These are phyloP conservation scores for Ceratosolen fusciceps DNA, from an alignment of 1,140 invertebrate genomes.

Conservation along the genomic window DNA sequence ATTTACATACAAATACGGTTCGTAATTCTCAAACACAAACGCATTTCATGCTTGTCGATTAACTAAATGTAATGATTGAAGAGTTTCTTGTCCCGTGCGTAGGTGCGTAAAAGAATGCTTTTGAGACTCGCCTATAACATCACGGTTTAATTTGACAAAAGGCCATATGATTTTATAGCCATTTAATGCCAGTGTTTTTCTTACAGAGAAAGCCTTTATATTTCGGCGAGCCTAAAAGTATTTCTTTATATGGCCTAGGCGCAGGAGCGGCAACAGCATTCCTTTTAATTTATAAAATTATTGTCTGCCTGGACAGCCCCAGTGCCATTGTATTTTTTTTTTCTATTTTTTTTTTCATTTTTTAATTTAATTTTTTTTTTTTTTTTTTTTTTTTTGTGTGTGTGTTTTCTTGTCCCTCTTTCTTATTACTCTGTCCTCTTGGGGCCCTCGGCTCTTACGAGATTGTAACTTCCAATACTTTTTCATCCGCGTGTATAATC, in stretches of 20 bases:
- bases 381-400: too few relatives aligned
- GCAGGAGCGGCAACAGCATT: not conserved
- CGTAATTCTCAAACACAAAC: not conserved
- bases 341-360: too few relatives aligned
- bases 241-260: not conserved
- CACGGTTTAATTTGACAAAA: constrained; percentile 13
- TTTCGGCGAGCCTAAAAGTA: constrained; percentile 2
- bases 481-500: not conserved
- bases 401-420: too few relatives aligned
- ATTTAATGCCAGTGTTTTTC: constrained; percentile 1
- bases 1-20: not conserved
- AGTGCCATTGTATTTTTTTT: too few relatives aligned
- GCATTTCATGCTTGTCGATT: not conserved
- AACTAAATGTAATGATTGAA: constrained; percentile 6
- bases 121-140: not conserved
- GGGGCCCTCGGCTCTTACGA: too few relatives aligned
- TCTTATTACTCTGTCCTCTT: too few relatives aligned
- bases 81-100: not conserved
- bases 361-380: too few relatives aligned
- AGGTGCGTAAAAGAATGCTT: not conserved
- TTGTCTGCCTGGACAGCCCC: not conserved
- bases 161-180: not conserved
- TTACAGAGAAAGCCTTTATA: constrained; percentile 4
- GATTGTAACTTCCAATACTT: not conserved
- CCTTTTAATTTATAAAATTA: constrained; percentile 9